Percentiles rank a stretch among this genome's conserved stretches.
phyloP scores from a whole-genome alignment of 2,888 invertebrate genomes.

The Amiota mariae region DNA sequence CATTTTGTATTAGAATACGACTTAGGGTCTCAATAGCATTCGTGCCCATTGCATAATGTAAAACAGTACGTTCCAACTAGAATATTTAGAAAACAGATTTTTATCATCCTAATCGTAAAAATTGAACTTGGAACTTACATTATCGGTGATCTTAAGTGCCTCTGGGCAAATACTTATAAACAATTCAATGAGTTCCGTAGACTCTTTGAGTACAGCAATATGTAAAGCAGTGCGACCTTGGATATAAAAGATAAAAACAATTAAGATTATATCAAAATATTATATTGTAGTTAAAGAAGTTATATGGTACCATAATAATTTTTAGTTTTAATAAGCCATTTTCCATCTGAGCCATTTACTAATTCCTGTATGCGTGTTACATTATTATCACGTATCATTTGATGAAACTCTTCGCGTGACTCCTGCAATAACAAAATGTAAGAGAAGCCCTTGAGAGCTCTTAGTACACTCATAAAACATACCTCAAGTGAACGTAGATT shows the following conservation, averaged over 20 bases:
- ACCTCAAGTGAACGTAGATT: conserved; percentile 86
- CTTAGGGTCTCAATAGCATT: conserved; percentile 88
- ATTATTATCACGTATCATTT: conserved; percentile 81
- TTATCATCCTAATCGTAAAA: not conserved
- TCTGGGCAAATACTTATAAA: conserved; percentile 83
- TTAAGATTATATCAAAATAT: not conserved
- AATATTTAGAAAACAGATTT: conserved; percentile 35
- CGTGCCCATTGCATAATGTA: conserved; percentile 94
- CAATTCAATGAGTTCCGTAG: conserved; percentile 86
- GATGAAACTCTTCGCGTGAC: conserved; percentile 84
- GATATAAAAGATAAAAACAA: not conserved
- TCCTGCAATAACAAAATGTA: conserved; percentile 73
- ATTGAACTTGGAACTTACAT: conserved; percentile 75
- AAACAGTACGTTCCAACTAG: conserved; percentile 88
- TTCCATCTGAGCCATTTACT: conserved; percentile 71
- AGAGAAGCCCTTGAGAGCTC: not conserved
- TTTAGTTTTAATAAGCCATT: conserved; percentile 69
- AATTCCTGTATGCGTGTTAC: conserved; percentile 77
- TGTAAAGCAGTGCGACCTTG: conserved; percentile 86
- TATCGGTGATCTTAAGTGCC: conserved; percentile 85
- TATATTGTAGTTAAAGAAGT: not conserved
- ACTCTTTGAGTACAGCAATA: conserved; percentile 88
- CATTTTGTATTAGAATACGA: conserved; percentile 85
- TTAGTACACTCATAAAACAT: conserved; percentile 45
- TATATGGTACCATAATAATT: conserved; percentile 71